Base-by-base conservation (phyloP, 2,888 invertebrate genomes). In the Parnassius apollo region DNA sequence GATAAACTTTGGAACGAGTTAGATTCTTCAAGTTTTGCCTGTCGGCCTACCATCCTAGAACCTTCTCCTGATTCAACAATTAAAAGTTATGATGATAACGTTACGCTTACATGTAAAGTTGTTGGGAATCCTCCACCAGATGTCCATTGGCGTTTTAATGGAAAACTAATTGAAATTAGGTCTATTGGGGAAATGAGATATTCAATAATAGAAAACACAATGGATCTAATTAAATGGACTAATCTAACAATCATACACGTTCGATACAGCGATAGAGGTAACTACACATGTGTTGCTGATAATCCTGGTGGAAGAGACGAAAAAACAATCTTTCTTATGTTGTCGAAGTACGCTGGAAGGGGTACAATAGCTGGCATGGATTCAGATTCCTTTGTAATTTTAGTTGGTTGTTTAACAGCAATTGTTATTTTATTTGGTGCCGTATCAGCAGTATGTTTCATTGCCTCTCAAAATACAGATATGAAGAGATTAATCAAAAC, bases 301-400 rank as follows among this genome's bases (percentile, higher is more conserved):
- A 98, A 96, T 80, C 94, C 95, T 0, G 98, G 96, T 0, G 98
- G 97, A 0, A 93, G 93, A 8, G 95, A 95, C 61, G 96, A 96
- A 77, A 94, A 94, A 60, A 96, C 96, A 71, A 89, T 97, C 56
- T 94, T 94, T 7, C 81, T 98, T 49, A 82, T 93, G 7, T 72
- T 92, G n/a, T 85, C 88, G 12, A 90, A 82, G 72, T 91, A 91
- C 76, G 90, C 92, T 60, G 91, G 90, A 9, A 68, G 77, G 4
- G 87, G 88, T 3, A 84, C 81, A 1, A 87, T 91, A 71, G 89
- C 90, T 59, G 88, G 91, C 0, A 82, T 88, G 75, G 86, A 90
- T 63, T 92, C 91, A 3, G 93, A 93, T 65, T 81, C 93, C 7
- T 86, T 94, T 61, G 86, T 93, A 2, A 83, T 94, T 65, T 75